These are phyloP conservation scores for Diplazon laetatorius DNA, from an alignment of 2,888 invertebrate genomes.

Conservation along the genomic window DNA sequence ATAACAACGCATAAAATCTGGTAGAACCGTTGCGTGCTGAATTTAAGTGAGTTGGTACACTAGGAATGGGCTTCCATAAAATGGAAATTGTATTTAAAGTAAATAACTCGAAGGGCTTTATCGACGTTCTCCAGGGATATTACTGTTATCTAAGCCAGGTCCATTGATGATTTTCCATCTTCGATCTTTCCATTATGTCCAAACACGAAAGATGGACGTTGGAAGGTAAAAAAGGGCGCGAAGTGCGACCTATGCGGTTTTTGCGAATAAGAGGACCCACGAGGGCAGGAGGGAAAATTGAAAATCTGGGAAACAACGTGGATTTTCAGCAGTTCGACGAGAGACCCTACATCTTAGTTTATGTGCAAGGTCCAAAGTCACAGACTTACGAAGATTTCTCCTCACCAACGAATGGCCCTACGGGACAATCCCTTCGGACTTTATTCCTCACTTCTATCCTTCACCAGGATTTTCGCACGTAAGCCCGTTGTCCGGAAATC, in stretches of 20 bases:
- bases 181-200: not conserved
- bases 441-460: conserved; percentile 17
- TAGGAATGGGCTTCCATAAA: too few species aligned
- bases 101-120: not conserved
- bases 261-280: not conserved
- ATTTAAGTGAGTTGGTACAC: too few species aligned
- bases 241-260: not conserved
- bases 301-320: not conserved
- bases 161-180: not conserved
- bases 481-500: conserved; percentile 46
- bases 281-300: conserved; percentile 2
- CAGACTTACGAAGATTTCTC: not conserved
- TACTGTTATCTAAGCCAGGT: not conserved
- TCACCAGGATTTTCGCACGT: conserved; percentile 31
- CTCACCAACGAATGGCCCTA: not conserved
- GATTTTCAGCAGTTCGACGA: not conserved
- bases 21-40: too few species aligned
- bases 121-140: too few species aligned
- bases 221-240: too few species aligned
- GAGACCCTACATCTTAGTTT: not conserved
- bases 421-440: conserved; percentile 35
- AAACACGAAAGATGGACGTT: conserved; percentile 2
- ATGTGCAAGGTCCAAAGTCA: conserved; percentile 4
- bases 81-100: too few species aligned
- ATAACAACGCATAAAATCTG: too few species aligned